phyloP scores from a whole-genome alignment of 2,113 vertebrate genomes.

The Colossoma macropomum region DNA sequence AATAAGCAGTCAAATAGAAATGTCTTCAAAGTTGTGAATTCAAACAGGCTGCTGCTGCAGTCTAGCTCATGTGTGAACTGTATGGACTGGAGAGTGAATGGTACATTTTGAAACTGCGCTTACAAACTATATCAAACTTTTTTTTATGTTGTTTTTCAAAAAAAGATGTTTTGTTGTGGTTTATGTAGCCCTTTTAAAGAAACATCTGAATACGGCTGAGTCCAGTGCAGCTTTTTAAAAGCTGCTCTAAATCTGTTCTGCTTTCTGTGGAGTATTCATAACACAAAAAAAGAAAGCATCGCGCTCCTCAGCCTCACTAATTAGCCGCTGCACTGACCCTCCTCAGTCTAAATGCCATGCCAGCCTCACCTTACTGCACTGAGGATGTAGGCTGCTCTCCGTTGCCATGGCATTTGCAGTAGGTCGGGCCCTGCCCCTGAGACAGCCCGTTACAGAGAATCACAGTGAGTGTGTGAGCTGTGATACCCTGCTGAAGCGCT shows the following conservation, averaged over 20 bases:
- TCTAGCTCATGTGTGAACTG: no score
- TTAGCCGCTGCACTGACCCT: conserved; percentile 6
- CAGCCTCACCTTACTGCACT: not conserved
- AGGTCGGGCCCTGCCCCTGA: conserved; percentile 16
- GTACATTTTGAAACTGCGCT: no score
- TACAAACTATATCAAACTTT: no score
- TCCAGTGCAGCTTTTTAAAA: no score
- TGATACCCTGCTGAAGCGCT: not conserved
- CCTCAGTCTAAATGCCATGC: not conserved
- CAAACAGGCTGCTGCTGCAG: no score
- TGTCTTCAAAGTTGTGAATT: no score
- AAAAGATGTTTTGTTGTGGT: no score
- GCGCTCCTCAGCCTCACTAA: not conserved
- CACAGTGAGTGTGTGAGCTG: not conserved
- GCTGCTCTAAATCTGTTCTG: not conserved
- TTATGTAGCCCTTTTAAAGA: no score
- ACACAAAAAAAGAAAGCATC: not conserved
- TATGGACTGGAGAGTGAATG: no score
- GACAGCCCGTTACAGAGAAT: not conserved
- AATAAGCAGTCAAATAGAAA: no score
- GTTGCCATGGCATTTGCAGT: conserved; percentile 33
- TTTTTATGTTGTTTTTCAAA: no score
- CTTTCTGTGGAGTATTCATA: not conserved
- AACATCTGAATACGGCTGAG: no score
- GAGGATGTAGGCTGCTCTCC: not conserved